Base-by-base conservation (phyloP, 2,888 invertebrate genomes). In the Uropetala carovei region DNA sequence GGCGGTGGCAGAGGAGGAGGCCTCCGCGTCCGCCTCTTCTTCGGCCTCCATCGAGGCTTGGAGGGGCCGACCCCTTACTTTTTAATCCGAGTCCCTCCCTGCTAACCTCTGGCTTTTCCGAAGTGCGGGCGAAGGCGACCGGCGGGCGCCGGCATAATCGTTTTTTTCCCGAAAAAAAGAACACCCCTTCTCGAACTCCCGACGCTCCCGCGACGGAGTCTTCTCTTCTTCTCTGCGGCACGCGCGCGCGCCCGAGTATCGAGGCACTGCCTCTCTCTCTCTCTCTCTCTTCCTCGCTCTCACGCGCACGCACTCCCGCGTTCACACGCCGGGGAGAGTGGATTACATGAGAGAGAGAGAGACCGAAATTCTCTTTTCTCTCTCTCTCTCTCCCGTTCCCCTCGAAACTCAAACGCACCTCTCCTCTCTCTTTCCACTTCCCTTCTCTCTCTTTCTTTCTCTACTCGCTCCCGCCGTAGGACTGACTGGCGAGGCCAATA, bases 401-500 rank as follows among this genome's bases (percentile, higher is more conserved):
- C 18, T 85, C 43, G 56, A 57, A 43, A 57, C 14, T 43, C 11
- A n/a, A 75, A 8, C 18, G 75, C 75, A 22, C 82, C 14, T 14
- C 30, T 8, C n/a, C 82, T 82, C 16, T 43, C 43, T 43, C 43
- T 43, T 43, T 43, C 43, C 43, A 43, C 43, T 43, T 5, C 43
- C 43, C 43, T 43, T 43, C 5, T 43, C 43, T 5, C 43, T 27
- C 89, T 89, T 89, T 89, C 89, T 89, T 60, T 60, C 64, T 59
- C 59, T 60, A 58, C 86, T 11, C 43, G 89, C 89, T 89, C 89
- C 89, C 89, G 64, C 60, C 89, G 89, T 68, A 89, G 89, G 64
- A 89, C 89, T 89, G 89, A 89, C 89, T 89, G 89, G 14, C 60
- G 64, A 89, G 89, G 89, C 89, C 89, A 89, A 89, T 89, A 89